phyloP scores from a whole-genome alignment of 2,113 vertebrate species.

The Empidonax traillii region DNA sequence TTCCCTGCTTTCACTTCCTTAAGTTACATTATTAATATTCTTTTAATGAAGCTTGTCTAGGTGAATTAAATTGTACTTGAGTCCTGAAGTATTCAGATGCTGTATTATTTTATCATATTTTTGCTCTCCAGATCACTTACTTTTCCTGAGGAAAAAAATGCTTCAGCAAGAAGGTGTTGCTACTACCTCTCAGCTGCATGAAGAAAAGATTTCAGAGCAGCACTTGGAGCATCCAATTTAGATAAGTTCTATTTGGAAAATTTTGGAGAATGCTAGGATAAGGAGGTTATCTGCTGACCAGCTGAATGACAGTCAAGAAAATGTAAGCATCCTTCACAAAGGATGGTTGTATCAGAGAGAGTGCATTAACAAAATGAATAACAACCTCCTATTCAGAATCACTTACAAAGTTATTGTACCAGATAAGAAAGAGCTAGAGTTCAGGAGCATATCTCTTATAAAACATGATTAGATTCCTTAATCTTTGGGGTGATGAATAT shows the following conservation, averaged over 20 bases:
- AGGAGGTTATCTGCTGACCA: constrained; percentile 41
- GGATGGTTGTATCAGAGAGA: neutral
- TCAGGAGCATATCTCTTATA: neutral
- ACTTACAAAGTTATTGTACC: constrained; percentile 19
- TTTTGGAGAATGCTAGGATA: constrained; percentile 28
- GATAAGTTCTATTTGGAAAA: constrained; percentile 21
- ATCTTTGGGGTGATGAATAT: constrained; percentile 20
- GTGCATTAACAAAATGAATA: neutral
- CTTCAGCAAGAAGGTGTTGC: neutral
- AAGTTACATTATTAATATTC: neutral
- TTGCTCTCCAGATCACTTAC: neutral
- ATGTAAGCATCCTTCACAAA: constrained; percentile 18
- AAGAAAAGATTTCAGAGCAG: constrained; percentile 13
- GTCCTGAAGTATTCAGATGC: neutral
- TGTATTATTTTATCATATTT: neutral
- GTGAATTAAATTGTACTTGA: neutral
- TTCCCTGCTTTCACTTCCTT: neutral
- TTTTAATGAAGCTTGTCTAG: neutral
- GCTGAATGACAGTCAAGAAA: constrained; percentile 27
- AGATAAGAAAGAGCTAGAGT: constrained; percentile 9
- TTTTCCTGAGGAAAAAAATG: neutral
- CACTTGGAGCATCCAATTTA: constrained; percentile 12
- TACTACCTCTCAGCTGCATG: neutral
- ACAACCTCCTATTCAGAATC: neutral
- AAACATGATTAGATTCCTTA: neutral